phyloP scores from a whole-genome alignment of 2,888 invertebrate genomes.

The Dryocosmus kuriphilus region DNA sequence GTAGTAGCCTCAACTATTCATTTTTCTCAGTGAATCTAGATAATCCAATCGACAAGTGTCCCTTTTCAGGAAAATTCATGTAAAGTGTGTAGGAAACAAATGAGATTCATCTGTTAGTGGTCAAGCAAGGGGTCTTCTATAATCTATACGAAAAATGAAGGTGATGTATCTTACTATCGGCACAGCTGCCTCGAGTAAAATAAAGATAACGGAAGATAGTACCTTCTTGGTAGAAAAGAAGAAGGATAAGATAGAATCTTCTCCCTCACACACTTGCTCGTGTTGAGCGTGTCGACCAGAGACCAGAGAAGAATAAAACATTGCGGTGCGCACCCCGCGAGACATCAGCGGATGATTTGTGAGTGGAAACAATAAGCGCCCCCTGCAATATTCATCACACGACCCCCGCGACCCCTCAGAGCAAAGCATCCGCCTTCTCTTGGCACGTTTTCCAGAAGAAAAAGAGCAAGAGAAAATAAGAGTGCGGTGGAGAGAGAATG shows the following conservation, averaged over 20 bases:
- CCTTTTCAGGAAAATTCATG: not conserved
- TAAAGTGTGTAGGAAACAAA: not conserved
- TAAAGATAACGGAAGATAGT: slow-evolving; percentile 10
- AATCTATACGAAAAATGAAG: slow-evolving; percentile 43
- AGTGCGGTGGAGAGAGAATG: slow-evolving; percentile 56
- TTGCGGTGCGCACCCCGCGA: slow-evolving; percentile 72
- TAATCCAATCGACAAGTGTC: not conserved
- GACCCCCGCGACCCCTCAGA: slow-evolving; percentile 59
- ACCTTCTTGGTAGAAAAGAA: slow-evolving; percentile 31
- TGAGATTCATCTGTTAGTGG: not conserved
- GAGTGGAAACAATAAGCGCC: slow-evolving; percentile 77
- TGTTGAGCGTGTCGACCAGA: slow-evolving; percentile 63
- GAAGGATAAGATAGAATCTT: slow-evolving; percentile 29
- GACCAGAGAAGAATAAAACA: slow-evolving; percentile 73
- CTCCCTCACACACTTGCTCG: slow-evolving; percentile 43
- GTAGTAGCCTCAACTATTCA: too few relatives aligned
- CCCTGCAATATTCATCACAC: slow-evolving; percentile 76
- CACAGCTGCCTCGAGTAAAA: slow-evolving; percentile 26
- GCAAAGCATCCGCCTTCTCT: slow-evolving; percentile 42
- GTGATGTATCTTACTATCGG: slow-evolving; percentile 57
- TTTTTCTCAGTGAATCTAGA: too few relatives aligned
- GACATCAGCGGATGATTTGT: slow-evolving; percentile 77
- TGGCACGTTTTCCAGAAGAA: slow-evolving; percentile 57
- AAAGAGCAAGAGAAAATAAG: slow-evolving; percentile 49
- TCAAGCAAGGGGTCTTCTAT: slow-evolving; percentile 18